Percentiles rank a stretch among this genome's conserved stretches.
Evolutionary conservation across 1,140 invertebrate genomes (phyloP).

Genomic region (Holcopasites calliopsidis): DNA sequence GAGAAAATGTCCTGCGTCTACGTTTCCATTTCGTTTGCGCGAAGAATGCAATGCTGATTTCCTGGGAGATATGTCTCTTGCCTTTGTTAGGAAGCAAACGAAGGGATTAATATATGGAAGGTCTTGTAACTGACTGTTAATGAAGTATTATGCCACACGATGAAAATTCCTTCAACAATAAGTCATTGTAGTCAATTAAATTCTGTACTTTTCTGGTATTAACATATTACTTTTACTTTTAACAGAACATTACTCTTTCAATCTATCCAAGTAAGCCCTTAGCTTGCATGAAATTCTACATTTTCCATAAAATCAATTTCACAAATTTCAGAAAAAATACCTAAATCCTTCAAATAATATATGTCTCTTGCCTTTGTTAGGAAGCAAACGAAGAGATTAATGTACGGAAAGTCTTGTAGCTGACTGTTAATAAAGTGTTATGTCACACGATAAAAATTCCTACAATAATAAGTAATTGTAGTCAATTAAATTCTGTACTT

Average conservation of each 20-base stretch:
- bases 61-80: not conserved
- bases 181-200: not conserved
- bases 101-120: not conserved
- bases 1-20: constrained; percentile 30
- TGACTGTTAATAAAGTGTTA: not conserved
- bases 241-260: too few species aligned
- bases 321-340: too few species aligned
- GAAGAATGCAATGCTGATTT: not conserved
- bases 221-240: too few species aligned
- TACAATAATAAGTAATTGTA: too few species aligned
- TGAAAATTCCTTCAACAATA: too few species aligned
- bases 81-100: not conserved
- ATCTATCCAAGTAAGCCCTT: too few species aligned
- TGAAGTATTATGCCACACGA: not conserved
- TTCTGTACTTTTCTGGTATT: too few species aligned
- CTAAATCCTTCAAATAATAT: too few species aligned
- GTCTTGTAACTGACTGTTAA: not conserved
- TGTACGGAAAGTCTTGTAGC: not conserved
- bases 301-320: too few species aligned
- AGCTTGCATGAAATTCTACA: too few species aligned
- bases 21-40: constrained; percentile 22
- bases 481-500: not conserved
- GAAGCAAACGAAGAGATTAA: not conserved
- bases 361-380: too few species aligned
- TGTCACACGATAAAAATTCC: too few species aligned